Conservation (phyloP, 2,113 vertebrate species). For the Rutilus rutilus region DNA sequence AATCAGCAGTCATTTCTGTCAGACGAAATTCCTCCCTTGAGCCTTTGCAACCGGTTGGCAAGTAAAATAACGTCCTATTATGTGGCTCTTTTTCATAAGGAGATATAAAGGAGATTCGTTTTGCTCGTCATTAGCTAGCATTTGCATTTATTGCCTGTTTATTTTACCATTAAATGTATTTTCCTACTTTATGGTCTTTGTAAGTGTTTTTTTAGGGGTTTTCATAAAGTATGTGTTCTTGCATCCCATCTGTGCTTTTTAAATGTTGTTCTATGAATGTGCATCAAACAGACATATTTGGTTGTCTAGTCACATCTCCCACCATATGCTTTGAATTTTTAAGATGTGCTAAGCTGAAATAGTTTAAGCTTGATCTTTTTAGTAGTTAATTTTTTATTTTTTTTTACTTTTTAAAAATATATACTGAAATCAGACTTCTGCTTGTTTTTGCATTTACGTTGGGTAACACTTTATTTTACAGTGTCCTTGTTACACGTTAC, state of each 20-base stretch:
- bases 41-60: constrained; percentile 26
- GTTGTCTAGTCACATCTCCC: neutral
- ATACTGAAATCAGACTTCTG: neutral
- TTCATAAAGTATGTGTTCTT: neutral
- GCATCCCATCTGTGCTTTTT: neutral
- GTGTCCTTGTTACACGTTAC: too few relatives aligned
- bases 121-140: constrained; percentile 7
- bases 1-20: constrained; percentile 39
- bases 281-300: neutral
- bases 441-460: neutral
- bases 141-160: constrained; percentile 26
- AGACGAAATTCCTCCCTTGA: constrained; percentile 30
- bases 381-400: too few relatives aligned
- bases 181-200: constrained; percentile 20
- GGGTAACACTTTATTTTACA: too few relatives aligned
- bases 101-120: constrained; percentile 12
- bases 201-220: constrained; percentile 5
- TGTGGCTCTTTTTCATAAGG: neutral
- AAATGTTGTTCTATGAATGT: neutral
- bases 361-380: neutral
- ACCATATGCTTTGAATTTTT: neutral
- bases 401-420: neutral
- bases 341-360: neutral
- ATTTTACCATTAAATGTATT: constrained; percentile 25
- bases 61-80: constrained; percentile 28